Base-by-base conservation (phyloP, 92 coral and sea anemone genomes). In the Heliopora coerulea region DNA sequence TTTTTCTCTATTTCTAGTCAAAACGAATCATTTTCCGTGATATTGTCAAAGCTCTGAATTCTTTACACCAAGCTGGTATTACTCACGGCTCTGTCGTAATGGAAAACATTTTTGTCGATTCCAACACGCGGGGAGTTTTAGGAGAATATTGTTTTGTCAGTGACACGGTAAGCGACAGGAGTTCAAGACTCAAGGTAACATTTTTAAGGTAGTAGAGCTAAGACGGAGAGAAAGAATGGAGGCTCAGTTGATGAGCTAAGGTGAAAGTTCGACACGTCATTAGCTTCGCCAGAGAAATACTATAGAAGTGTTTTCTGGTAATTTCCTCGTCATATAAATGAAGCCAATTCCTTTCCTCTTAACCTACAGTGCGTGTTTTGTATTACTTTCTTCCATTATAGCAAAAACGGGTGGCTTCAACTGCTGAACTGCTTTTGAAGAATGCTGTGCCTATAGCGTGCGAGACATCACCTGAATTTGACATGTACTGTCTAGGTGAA, bases 31-130 rank as follows among this genome's bases (percentile, higher is more conserved):
- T 89, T 0, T 25, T 86, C 23, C 77, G 81, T n/a, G 88, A 83
- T 33, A 42, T 76, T 1, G 39, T 89, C 0, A 83, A 81, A 12
- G 96, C 68, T 0, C 25, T 89, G 23, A 23, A 60, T 17, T 72
- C 73, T 3, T 85, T 89, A 2, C 96, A 89, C 49, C 8, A 37
- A 27, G 40, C 32, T 12, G 73, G 32, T 50, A 70, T 89, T 23
- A 74, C 74, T 11, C 96, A 89, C 49, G 90, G 90, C 0, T 70
- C 78, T 18, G 80, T 88, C 11, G 8, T 46, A 1, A 50, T 31
- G 18, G 65, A 70, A 9, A 59, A 74, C 52, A 65, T 85, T 10
- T 84, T 80, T 19, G 83, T 88, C 2, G 76, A 78, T 41, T 3
- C 29, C 0, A 27, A 48, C 27, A 34, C n/a, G n/a, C 25, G 28